A percentile compares a stretch with the other conserved stretches of the same genome.
These are phyloP conservation scores for Lates japonicus DNA, from an alignment of 2,797 vertebrate genomes.

Conservation along the genomic window DNA sequence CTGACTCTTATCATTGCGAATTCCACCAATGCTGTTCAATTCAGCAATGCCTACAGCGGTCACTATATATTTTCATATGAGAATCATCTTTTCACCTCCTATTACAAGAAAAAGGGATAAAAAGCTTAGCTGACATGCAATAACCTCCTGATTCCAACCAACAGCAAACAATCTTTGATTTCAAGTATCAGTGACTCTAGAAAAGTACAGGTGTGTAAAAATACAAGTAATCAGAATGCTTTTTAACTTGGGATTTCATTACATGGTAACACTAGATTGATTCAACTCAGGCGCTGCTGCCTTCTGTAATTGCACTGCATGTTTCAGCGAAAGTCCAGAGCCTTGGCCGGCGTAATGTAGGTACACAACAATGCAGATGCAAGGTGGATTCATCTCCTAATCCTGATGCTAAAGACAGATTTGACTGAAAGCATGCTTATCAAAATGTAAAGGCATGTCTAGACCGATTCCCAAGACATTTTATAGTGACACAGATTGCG, in stretches of 20 bases:
- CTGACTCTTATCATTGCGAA: conserved; percentile 1
- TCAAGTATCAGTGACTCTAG: neutral
- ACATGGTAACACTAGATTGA: neutral
- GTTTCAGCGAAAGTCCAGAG: conserved; percentile 56
- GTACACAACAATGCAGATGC: conserved; percentile 33
- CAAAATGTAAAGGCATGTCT: conserved; percentile 51
- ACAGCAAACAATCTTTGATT: neutral
- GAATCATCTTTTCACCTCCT: neutral
- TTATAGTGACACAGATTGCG: no score
- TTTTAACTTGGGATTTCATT: neutral
- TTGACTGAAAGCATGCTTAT: conserved; percentile 50
- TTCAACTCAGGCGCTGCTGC: conserved; percentile 17
- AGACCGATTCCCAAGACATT: conserved; percentile 30
- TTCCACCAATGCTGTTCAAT: conserved; percentile 4
- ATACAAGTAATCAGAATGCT: neutral
- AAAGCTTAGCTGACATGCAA: neutral
- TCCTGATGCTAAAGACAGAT: conserved; percentile 44
- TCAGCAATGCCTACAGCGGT: conserved; percentile 16
- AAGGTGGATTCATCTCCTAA: conserved; percentile 44
- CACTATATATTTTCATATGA: neutral
- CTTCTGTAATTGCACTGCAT: conserved; percentile 31
- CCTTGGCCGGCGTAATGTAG: conserved; percentile 19
- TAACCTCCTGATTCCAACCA: neutral
- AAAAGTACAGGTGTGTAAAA: neutral
- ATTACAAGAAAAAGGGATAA: neutral